These are phyloP conservation scores for Andrena fulva DNA, from an alignment of 2,888 invertebrate species.

Conservation along the genomic window DNA sequence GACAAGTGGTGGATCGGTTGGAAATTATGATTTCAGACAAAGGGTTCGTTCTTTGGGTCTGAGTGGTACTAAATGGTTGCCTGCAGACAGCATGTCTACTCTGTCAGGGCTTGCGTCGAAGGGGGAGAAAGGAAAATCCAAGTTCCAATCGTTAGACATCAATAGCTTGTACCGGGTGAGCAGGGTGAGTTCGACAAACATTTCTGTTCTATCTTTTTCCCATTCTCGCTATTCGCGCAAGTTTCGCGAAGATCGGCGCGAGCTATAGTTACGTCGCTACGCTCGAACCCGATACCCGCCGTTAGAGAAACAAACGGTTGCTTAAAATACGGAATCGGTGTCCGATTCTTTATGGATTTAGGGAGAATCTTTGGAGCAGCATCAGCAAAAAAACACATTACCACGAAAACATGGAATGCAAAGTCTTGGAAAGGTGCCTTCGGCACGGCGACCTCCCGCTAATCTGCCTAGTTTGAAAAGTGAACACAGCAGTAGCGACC, in stretches of 20 bases:
- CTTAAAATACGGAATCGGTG: slow-evolving; percentile 23
- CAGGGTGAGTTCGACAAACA: slow-evolving; percentile 87
- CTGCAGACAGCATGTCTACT: slow-evolving; percentile 98
- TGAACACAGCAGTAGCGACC: slow-evolving; percentile 93
- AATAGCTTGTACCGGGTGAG: slow-evolving; percentile 97
- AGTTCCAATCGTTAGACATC: slow-evolving; percentile 98
- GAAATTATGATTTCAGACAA: slow-evolving; percentile 85
- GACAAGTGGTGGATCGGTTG: neutral
- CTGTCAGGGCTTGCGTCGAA: slow-evolving; percentile 94
- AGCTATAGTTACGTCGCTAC: no score
- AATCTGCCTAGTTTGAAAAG: slow-evolving; percentile 99
- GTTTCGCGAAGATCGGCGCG: no score
- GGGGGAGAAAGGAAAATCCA: slow-evolving; percentile 96
- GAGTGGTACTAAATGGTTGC: slow-evolving; percentile 94
- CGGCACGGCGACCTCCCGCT: slow-evolving; percentile 98
- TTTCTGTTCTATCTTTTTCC: slow-evolving; percentile 42
- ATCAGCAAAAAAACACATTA: slow-evolving; percentile 94
- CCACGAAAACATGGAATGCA: slow-evolving; percentile 99
- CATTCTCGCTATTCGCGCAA: neutral
- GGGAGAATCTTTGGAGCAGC: slow-evolving; percentile 95
- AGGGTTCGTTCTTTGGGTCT: slow-evolving; percentile 92
- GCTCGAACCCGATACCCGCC: no score
- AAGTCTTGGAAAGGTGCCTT: slow-evolving; percentile 99
- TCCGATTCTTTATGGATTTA: slow-evolving; percentile 81
- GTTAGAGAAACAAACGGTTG: neutral